Evolutionary conservation across 2,888 invertebrate genomes (phyloP).

Genomic region (Heliconius sara): DNA sequence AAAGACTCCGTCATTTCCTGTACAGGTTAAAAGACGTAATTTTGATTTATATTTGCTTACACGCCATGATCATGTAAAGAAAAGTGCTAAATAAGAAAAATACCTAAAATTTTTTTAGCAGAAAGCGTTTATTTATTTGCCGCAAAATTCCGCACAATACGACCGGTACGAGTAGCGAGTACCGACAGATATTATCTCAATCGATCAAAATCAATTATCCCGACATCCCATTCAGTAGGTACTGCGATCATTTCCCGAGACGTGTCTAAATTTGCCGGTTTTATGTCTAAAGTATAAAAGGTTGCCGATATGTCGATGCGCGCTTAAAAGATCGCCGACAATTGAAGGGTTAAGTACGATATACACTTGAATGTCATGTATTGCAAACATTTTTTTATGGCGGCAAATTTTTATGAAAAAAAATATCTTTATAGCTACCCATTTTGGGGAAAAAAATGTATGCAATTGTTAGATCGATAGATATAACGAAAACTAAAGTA

Average conservation of each 20-base stretch:
- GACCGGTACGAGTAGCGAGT: neutral
- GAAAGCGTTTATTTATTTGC: neutral
- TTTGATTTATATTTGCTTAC: too few relatives aligned
- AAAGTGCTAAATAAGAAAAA: neutral
- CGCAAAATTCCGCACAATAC: conserved; percentile 26
- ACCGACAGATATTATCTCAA: conserved; percentile 36
- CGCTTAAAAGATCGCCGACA: conserved; percentile 36
- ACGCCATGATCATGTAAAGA: neutral
- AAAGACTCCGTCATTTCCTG: neutral
- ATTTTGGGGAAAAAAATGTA: neutral
- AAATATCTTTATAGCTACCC: conserved; percentile 7
- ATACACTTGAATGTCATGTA: conserved; percentile 34
- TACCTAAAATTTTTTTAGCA: neutral
- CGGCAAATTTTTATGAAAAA: neutral
- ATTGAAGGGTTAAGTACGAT: conserved; percentile 39
- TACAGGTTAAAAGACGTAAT: neutral
- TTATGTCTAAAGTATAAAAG: conserved; percentile 15
- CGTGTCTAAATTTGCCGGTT: conserved; percentile 20
- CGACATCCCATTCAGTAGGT: conserved; percentile 1
- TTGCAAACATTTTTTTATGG: conserved; percentile 38
- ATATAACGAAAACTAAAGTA: neutral
- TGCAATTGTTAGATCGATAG: neutral
- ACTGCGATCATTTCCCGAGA: neutral
- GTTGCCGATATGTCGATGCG: conserved; percentile 21
- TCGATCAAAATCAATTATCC: conserved; percentile 43